phyloP scores from a whole-genome alignment of 2,797 vertebrate genomes.

The Otolemur crassicaudatus region DNA sequence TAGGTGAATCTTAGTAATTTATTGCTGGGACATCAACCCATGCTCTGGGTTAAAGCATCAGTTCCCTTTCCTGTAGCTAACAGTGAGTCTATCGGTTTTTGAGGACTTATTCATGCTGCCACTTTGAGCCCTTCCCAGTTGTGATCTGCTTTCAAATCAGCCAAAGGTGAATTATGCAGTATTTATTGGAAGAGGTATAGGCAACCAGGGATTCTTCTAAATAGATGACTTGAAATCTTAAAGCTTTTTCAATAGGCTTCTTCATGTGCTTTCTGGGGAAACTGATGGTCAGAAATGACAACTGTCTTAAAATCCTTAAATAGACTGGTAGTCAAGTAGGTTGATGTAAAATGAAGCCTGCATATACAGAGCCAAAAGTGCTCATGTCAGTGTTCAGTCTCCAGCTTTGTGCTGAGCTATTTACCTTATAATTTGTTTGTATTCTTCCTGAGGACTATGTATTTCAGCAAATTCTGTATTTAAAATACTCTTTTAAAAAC shows the following conservation, averaged over 20 bases:
- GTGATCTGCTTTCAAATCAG: background rate
- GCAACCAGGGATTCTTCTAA: background rate
- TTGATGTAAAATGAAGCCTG: background rate
- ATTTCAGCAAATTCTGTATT: background rate
- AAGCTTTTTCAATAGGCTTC: background rate
- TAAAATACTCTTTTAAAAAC: background rate
- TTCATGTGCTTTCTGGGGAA: background rate
- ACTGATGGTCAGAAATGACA: slow-evolving; percentile 7
- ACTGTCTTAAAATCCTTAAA: background rate
- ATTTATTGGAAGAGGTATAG: background rate
- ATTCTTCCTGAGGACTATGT: background rate
- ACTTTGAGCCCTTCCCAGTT: background rate
- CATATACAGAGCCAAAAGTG: background rate
- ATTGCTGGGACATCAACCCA: background rate
- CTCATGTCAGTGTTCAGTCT: background rate
- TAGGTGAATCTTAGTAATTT: background rate
- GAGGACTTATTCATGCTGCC: background rate
- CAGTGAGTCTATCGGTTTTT: background rate
- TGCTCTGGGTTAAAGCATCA: background rate
- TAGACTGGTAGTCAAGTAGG: background rate
- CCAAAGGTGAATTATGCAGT: background rate
- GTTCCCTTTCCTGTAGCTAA: background rate
- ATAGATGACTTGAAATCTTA: background rate
- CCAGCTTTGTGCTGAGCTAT: background rate
- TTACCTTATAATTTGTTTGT: background rate